These are phyloP conservation scores for Synanthedon myopaeformis DNA, from an alignment of 2,888 invertebrate genomes.

Conservation along the genomic window DNA sequence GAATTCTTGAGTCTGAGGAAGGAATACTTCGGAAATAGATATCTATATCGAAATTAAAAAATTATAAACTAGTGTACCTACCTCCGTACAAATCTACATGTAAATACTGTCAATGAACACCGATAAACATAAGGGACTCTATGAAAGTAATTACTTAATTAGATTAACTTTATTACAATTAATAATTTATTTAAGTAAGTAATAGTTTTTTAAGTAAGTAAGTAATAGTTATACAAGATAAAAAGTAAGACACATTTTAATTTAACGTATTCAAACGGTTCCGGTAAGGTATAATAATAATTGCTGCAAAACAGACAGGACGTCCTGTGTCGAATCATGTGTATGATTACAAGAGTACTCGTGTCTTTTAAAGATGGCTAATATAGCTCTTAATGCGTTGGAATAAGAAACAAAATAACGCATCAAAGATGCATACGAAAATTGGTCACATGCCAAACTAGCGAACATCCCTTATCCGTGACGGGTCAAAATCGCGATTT, in stretches of 20 bases:
- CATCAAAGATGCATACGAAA: constrained; percentile 5
- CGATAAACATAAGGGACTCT: no score
- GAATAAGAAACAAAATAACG: constrained; percentile 7
- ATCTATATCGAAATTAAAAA: no score
- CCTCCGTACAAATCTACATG: no score
- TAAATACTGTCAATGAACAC: no score
- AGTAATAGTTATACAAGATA: background rate
- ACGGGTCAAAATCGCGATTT: constrained; percentile 67
- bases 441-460: constrained; percentile 26
- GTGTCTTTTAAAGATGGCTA: no score
- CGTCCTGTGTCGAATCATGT: constrained; percentile 60
- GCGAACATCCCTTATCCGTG: constrained; percentile 54
- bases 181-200: no score
- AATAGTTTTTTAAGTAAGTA: constrained; percentile 1
- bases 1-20: no score
- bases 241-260: background rate
- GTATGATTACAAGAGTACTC: constrained; percentile 19
- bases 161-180: no score
- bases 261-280: constrained; percentile 44
- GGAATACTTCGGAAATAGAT: no score
- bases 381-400: constrained; percentile 12
- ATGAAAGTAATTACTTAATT: no score
- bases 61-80: no score
- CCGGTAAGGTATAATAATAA: constrained; percentile 58
- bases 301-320: constrained; percentile 65